A percentile compares a stretch with the other conserved stretches of the same genome.
Conservation (phyloP, 1,140 invertebrate genomes). For the Drosophila triauraria region DNA sequence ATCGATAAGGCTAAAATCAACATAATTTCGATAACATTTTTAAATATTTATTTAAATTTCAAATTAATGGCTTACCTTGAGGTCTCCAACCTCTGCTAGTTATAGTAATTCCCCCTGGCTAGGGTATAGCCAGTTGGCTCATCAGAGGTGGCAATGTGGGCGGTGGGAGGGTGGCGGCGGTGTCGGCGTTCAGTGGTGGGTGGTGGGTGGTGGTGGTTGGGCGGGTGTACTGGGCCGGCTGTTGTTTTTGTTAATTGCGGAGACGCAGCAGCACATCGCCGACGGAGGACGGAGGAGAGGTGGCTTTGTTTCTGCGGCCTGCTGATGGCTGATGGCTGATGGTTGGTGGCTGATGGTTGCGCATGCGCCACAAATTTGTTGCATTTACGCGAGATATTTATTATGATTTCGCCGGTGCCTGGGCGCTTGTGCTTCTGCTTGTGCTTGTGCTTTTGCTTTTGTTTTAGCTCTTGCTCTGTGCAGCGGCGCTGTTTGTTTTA, state of each 20-base stretch:
- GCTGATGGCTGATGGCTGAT: constrained; percentile 3
- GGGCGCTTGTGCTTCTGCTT: not conserved
- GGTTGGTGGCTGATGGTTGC: constrained; percentile 42
- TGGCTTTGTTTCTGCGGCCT: constrained; percentile 12
- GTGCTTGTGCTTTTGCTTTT: constrained; percentile 14
- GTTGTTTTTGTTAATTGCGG: constrained; percentile 61
- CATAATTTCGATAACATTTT: too few species aligned
- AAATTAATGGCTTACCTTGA: too few species aligned
- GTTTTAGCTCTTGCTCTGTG: constrained; percentile 11
- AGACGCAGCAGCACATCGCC: constrained; percentile 27
- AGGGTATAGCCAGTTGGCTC: constrained; percentile 19
- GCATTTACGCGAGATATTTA: constrained; percentile 68
- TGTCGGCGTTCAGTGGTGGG: constrained; percentile 1
- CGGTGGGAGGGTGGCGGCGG: constrained; percentile 9
- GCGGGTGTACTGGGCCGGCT: constrained; percentile 29
- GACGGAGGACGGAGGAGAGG: constrained; percentile 1
- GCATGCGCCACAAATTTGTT: constrained; percentile 68
- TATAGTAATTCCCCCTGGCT: not conserved
- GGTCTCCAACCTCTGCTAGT: not conserved
- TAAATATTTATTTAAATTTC: too few species aligned
- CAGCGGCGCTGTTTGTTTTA: constrained; percentile 41
- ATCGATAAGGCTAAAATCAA: too few species aligned
- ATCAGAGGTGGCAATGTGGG: constrained; percentile 37
- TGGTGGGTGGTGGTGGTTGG: constrained; percentile 12
- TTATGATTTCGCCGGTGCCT: constrained; percentile 55